A percentile compares a stretch with the other conserved stretches of the same genome.
Conservation (phyloP, 1,140 invertebrate genomes). For the Dinoponera quadriceps region DNA sequence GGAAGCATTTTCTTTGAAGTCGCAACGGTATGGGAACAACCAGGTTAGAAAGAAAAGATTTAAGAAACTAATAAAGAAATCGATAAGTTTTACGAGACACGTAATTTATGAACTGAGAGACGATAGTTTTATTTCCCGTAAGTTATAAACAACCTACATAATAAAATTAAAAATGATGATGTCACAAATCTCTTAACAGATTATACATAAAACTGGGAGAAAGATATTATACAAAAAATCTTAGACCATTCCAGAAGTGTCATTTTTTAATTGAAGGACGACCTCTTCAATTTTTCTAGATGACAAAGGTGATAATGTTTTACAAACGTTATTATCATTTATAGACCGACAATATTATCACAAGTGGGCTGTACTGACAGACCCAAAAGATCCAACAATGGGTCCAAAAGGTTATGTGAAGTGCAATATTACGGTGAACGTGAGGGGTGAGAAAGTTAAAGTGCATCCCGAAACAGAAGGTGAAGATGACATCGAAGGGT, state of each 20-base stretch:
- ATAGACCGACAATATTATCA: constrained; percentile 92
- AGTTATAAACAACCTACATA: background rate
- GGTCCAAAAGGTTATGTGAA: constrained; percentile 92
- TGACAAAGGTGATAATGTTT: too few species aligned
- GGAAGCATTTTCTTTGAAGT: constrained; percentile 87
- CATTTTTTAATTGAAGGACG: background rate
- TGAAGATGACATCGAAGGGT: constrained; percentile 92
- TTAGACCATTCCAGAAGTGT: background rate
- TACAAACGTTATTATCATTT: background rate
- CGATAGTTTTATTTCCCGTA: background rate
- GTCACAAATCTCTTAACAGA: background rate
- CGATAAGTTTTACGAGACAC: background rate
- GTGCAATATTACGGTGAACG: constrained; percentile 90
- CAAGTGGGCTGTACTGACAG: constrained; percentile 92
- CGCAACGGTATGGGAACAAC: constrained; percentile 89
- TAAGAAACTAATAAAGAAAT: constrained; percentile 33
- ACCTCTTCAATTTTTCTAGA: background rate
- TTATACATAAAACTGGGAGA: background rate
- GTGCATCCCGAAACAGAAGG: constrained; percentile 87
- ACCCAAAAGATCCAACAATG: constrained; percentile 88
- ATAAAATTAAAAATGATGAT: background rate
- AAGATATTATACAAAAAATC: background rate
- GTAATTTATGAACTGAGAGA: background rate
- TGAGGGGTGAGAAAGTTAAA: constrained; percentile 89
- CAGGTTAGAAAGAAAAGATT: constrained; percentile 85